Conservation (phyloP, 2,113 vertebrate species). For the Spilogale gracilis region DNA sequence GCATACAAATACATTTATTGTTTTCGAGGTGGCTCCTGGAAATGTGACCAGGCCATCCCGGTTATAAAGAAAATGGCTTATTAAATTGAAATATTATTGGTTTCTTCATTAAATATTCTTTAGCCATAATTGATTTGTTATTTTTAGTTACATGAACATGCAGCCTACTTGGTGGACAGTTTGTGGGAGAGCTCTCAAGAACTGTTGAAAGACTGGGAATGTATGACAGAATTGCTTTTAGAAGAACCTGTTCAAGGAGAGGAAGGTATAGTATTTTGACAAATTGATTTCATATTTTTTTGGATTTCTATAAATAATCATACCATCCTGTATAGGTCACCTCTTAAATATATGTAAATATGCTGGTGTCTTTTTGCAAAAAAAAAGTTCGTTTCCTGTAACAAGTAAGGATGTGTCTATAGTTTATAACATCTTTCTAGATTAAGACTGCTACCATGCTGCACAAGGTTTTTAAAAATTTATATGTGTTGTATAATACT, state of each 20-base stretch:
- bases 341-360: slow-evolving; percentile 29
- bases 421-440: slow-evolving; percentile 20
- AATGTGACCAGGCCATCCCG: slow-evolving; percentile 45
- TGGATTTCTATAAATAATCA: slow-evolving; percentile 18
- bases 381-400: slow-evolving; percentile 33
- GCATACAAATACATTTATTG: neutral
- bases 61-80: slow-evolving; percentile 7
- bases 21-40: slow-evolving; percentile 51
- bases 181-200: slow-evolving; percentile 99
- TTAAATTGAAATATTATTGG: slow-evolving; percentile 28
- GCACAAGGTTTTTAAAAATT: slow-evolving; percentile 35
- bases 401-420: slow-evolving; percentile 4
- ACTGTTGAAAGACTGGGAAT: slow-evolving; percentile 99
- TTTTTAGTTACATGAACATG: slow-evolving; percentile 97
- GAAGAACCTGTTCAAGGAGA: slow-evolving; percentile 99
- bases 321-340: neutral
- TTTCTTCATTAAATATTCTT: slow-evolving; percentile 49
- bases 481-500: neutral
- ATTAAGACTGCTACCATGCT: neutral
- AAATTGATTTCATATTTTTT: slow-evolving; percentile 54
- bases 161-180: slow-evolving; percentile 98
- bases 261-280: slow-evolving; percentile 91
- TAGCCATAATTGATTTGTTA: slow-evolving; percentile 79
- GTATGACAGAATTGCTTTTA: slow-evolving; percentile 97
- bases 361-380: slow-evolving; percentile 23